Base-by-base conservation (phyloP, 2,888 invertebrate species). In the Strigamia transsilvanica region DNA sequence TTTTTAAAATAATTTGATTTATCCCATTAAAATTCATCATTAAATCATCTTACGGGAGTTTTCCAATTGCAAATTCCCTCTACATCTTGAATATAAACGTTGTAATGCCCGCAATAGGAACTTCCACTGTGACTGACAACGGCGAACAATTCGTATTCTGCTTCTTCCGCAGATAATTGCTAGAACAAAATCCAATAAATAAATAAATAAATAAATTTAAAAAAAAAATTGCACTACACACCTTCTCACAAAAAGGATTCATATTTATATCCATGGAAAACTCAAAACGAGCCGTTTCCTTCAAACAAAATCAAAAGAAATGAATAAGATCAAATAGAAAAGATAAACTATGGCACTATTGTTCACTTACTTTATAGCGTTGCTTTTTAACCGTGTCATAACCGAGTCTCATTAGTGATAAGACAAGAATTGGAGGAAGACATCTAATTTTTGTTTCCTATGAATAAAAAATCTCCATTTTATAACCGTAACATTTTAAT, bases 71-170 rank as follows among this genome's bases (percentile, higher is more conserved):
- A 88, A 2, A 88, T 85, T 23, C 83, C 83, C 84, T 88, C 88
- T 15, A 88, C 85, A 84, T 88, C 88, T 83, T 87, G 85, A 56
- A 89, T 88, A 84, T 87, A 88, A 51, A 88, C 88, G 83, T 87
- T 87, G 83, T 89, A 89, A 84, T 89, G 88, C 9, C 88, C 88
- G 10, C 88, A 87, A 84, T 87, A 85, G 1, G 87, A 87, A 80
- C 88, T 87, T n/a, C 88, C 88, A 82, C 87, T 85, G 83, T 88
- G 88, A 82, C 88, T 87, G 7, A 88, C 86, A 18, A 88, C 87
- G 27, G 88, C 87, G 83, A 87, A 88, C 51, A 88, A 84, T 82
- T 88, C 87, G 84, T 88, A 88, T n/a, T 85, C 84, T 13, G 84
- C 82, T 38, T 85, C 85, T 42, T 84, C 85, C 51, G 83, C 15